These are phyloP conservation scores for Microcebus ravelobensis DNA, from an alignment of 2,113 vertebrate genomes.

Conservation along the genomic window DNA sequence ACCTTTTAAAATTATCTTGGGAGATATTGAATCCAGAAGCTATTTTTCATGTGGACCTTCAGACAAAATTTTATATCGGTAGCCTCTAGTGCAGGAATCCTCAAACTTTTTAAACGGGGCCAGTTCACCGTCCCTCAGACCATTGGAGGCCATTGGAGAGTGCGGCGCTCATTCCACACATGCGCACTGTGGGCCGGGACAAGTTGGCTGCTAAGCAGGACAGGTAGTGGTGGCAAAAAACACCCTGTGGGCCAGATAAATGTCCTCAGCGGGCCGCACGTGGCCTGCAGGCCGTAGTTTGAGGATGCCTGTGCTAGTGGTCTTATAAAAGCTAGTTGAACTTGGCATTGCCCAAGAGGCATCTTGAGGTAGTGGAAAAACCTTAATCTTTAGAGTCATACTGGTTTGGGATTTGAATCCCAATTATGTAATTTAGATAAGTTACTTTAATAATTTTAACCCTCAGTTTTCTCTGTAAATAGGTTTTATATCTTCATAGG, in stretches of 20 bases:
- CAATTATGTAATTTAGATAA: not conserved
- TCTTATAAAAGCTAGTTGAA: not conserved
- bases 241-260: too few relatives aligned
- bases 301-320: not conserved
- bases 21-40: constrained; percentile 25
- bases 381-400: not conserved
- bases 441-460: not conserved
- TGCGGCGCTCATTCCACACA: too few relatives aligned
- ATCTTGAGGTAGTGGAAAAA: not conserved
- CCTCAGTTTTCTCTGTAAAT: not conserved
- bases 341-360: not conserved
- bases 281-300: too few relatives aligned
- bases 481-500: not conserved
- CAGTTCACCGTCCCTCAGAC: too few relatives aligned
- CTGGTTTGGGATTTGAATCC: not conserved
- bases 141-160: too few relatives aligned
- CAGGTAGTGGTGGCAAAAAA: too few relatives aligned
- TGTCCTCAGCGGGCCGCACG: too few relatives aligned
- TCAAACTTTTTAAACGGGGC: too few relatives aligned
- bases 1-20: constrained; percentile 21
- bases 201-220: too few relatives aligned
- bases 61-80: constrained; percentile 8
- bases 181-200: too few relatives aligned
- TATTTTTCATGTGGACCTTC: constrained; percentile 26
- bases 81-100: not conserved